phyloP scores from a whole-genome alignment of 1,140 invertebrate genomes.

The Eueides isabella region DNA sequence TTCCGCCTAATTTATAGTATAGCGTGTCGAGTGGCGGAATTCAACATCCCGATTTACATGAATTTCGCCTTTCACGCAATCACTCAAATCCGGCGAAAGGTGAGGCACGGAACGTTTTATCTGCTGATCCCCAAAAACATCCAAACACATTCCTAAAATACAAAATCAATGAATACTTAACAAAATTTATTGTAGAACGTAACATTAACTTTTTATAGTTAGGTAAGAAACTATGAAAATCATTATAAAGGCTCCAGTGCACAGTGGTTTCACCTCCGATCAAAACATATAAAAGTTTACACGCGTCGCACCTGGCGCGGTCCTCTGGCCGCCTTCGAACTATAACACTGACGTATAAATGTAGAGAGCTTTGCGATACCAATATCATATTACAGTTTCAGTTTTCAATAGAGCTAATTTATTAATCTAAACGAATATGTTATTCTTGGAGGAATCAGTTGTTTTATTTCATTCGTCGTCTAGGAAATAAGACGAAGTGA shows the following conservation, averaged over 20 bases:
- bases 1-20: too few species aligned
- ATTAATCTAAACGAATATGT: not conserved
- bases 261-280: not conserved
- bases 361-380: not conserved
- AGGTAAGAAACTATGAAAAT: slow-evolving; percentile 14
- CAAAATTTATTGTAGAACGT: not conserved
- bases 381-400: not conserved
- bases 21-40: too few species aligned
- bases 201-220: not conserved
- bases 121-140: too few species aligned
- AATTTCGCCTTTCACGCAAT: too few species aligned
- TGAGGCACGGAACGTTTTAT: too few species aligned
- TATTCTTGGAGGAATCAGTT: too few species aligned
- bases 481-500: too few species aligned
- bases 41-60: too few species aligned
- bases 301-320: slow-evolving; percentile 16
- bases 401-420: not conserved
- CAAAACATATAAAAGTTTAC: slow-evolving; percentile 32
- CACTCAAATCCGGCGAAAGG: too few species aligned
- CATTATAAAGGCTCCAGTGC: slow-evolving; percentile 10
- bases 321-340: not conserved
- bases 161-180: not conserved
- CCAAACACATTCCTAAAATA: too few species aligned
- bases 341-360: not conserved
- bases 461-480: too few species aligned